These are phyloP conservation scores for Ammodytes dubius DNA, from an alignment of 2,113 vertebrate species.

Conservation along the genomic window DNA sequence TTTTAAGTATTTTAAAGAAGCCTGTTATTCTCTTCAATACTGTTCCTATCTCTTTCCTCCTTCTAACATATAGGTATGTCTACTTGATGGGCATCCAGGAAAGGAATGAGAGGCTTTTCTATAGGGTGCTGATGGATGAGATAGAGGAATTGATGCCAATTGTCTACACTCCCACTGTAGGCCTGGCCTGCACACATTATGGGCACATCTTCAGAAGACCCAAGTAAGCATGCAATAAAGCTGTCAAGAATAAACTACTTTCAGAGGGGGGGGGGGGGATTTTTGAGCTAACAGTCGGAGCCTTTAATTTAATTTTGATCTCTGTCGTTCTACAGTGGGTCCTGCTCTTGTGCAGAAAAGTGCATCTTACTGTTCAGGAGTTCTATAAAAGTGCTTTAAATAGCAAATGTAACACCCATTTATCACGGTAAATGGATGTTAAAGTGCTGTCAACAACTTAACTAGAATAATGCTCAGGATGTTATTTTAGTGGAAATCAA, in stretches of 20 bases:
- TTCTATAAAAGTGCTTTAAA: background rate
- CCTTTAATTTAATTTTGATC: background rate
- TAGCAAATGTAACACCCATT: too few species aligned
- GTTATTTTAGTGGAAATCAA: background rate
- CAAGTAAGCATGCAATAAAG: slow-evolving; percentile 85
- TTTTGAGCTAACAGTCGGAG: background rate
- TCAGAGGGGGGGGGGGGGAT: background rate
- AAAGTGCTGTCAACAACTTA: background rate
- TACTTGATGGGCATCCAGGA: slow-evolving; percentile 99
- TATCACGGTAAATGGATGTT: background rate
- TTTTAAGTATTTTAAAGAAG: background rate
- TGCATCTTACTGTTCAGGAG: background rate
- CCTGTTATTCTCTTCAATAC: background rate
- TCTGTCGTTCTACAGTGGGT: background rate
- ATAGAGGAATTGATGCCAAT: slow-evolving; percentile 96
- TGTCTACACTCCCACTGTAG: slow-evolving; percentile 97
- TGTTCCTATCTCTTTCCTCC: background rate
- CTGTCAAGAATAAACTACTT: background rate
- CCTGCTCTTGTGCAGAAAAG: background rate
- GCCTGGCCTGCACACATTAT: slow-evolving; percentile 96
- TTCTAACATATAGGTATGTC: slow-evolving; percentile 87
- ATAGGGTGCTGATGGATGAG: slow-evolving; percentile 94
- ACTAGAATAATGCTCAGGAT: background rate
- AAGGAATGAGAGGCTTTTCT: slow-evolving; percentile 96
- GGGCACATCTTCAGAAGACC: slow-evolving; percentile 98